Conservation (phyloP, 2,797 vertebrate genomes). For the Enteromius mattozi region DNA sequence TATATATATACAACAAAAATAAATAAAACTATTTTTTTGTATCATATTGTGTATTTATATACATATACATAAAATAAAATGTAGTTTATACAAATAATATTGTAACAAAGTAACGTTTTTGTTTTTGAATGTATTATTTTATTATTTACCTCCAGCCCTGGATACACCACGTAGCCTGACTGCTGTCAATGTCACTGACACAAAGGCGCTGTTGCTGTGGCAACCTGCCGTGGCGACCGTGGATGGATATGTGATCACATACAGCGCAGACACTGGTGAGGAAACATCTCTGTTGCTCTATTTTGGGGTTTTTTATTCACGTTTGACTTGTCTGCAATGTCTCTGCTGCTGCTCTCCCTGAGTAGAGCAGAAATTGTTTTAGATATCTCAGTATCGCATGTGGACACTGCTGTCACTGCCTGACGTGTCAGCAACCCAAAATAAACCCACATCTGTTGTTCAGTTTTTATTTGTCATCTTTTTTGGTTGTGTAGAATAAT, state of each 20-base stretch:
- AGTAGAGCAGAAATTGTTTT: background rate
- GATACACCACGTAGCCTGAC: slow-evolving; percentile 85
- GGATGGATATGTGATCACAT: slow-evolving; percentile 89
- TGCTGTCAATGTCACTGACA: slow-evolving; percentile 87
- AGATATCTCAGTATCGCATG: background rate
- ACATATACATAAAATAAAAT: background rate
- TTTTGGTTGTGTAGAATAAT: background rate
- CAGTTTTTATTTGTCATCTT: background rate
- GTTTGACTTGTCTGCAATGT: background rate
- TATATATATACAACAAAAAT: too few relatives aligned
- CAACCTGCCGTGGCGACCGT: slow-evolving; percentile 88
- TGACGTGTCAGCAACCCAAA: background rate
- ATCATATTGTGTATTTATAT: too few relatives aligned
- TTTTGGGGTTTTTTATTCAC: background rate
- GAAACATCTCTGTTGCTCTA: slow-evolving; percentile 11
- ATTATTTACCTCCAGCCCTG: slow-evolving; percentile 76
- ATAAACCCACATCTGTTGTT: background rate
- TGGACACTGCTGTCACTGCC: background rate
- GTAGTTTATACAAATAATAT: background rate
- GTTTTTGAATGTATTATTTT: background rate
- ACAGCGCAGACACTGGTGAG: slow-evolving; percentile 82
- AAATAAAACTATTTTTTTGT: too few relatives aligned
- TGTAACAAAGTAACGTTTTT: background rate
- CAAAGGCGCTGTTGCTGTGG: slow-evolving; percentile 87
- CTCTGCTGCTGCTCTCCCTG: background rate